Evolutionary conservation across 2,797 vertebrate genomes (phyloP).

Genomic region (Pseudochromis fuscus): DNA sequence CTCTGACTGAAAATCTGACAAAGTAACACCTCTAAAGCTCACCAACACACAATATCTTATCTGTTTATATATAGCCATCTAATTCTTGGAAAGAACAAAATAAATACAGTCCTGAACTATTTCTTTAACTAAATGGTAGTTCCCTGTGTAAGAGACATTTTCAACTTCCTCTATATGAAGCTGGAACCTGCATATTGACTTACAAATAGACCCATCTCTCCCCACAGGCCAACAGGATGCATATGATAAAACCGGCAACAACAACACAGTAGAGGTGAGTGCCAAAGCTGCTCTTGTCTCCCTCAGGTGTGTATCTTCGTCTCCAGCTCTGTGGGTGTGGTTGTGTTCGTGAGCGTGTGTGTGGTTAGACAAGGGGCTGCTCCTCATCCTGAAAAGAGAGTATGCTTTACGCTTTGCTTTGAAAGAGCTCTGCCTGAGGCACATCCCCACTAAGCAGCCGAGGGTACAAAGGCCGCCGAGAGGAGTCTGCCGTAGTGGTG

Average conservation of each 20-base stretch:
- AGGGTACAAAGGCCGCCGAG: slow-evolving; percentile 63
- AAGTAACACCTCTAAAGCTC: too few relatives aligned
- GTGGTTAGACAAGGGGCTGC: slow-evolving; percentile 46
- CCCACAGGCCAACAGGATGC: slow-evolving; percentile 93
- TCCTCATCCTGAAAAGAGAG: slow-evolving; percentile 62
- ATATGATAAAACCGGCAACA: slow-evolving; percentile 91
- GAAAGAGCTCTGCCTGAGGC: slow-evolving; percentile 68
- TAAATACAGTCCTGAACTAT: neutral
- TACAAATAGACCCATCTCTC: slow-evolving; percentile 40
- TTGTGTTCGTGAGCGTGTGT: slow-evolving; percentile 28
- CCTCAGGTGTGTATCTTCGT: slow-evolving; percentile 73
- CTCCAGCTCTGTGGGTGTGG: slow-evolving; percentile 46
- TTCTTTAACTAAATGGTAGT: slow-evolving; percentile 21
- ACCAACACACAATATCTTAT: neutral
- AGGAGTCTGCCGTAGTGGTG: slow-evolving; percentile 55
- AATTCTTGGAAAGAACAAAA: neutral
- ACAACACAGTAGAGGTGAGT: slow-evolving; percentile 98
- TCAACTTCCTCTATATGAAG: slow-evolving; percentile 13
- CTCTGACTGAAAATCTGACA: too few relatives aligned
- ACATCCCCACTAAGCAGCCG: slow-evolving; percentile 57
- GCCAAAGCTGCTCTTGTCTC: slow-evolving; percentile 59
- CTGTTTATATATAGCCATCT: neutral
- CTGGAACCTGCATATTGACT: slow-evolving; percentile 35
- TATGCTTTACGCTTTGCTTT: slow-evolving; percentile 75
- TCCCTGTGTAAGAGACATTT: neutral